phyloP scores from a whole-genome alignment of 2,888 invertebrate genomes.

The Spatulosminthurus flaviceps region DNA sequence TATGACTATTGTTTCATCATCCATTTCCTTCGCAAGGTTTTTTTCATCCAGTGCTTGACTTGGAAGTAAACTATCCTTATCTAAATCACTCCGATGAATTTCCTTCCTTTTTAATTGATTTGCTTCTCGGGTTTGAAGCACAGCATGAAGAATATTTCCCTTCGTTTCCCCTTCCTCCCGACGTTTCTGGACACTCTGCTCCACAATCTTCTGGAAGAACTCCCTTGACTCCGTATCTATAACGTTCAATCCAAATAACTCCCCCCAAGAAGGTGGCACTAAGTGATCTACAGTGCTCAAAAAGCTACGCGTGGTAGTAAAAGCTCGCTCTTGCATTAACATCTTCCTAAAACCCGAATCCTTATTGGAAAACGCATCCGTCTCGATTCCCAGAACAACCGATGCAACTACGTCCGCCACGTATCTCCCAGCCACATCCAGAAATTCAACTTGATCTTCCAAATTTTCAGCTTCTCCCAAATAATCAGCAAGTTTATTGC shows the following conservation, averaged over 20 bases:
- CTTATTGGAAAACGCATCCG: slow-evolving; percentile 64
- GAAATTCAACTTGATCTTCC: background rate
- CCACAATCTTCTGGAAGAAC: background rate
- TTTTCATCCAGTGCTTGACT: background rate
- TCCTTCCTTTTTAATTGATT: slow-evolving; percentile 87
- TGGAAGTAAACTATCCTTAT: background rate
- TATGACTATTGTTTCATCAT: slow-evolving; percentile 27
- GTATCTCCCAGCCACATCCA: slow-evolving; percentile 45
- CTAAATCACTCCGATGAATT: slow-evolving; percentile 66
- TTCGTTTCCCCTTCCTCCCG: slow-evolving; percentile 64
- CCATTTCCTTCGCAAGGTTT: background rate
- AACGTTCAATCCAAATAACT: background rate
- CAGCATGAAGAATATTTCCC: slow-evolving; percentile 76
- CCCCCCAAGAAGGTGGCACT: background rate
- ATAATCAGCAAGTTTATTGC: slow-evolving; percentile 8
- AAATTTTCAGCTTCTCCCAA: background rate
- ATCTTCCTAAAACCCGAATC: slow-evolving; percentile 65
- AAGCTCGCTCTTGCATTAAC: too few relatives aligned
- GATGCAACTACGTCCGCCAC: slow-evolving; percentile 64
- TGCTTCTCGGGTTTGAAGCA: slow-evolving; percentile 76
- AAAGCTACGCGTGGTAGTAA: too few relatives aligned
- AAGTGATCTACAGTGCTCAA: too few relatives aligned
- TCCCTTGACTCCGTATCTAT: background rate
- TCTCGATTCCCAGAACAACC: slow-evolving; percentile 67
- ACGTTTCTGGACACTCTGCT: background rate